These are phyloP conservation scores for Spinus olivaceus DNA, from an alignment of 2,797 vertebrate genomes.

Conservation along the genomic window DNA sequence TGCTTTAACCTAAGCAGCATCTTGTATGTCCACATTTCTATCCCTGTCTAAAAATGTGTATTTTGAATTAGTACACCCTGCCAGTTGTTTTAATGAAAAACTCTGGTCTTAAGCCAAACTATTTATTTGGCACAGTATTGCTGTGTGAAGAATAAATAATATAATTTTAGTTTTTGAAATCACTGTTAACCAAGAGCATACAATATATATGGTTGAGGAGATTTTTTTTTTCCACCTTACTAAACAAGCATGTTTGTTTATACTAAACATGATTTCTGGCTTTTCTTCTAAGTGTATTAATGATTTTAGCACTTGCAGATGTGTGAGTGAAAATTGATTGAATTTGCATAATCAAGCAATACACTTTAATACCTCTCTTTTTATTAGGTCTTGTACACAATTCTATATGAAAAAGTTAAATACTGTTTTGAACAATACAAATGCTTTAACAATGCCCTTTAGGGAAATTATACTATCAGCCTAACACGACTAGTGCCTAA, in stretches of 20 bases:
- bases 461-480: neutral
- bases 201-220: neutral
- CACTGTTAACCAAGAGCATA: neutral
- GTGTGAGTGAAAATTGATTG: neutral
- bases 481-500: neutral
- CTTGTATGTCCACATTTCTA: neutral
- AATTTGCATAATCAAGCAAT: neutral
- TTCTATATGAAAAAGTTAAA: neutral
- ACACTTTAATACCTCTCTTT: neutral
- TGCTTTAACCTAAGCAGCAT: neutral
- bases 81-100: constrained; percentile 12
- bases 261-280: neutral
- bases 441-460: neutral
- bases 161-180: neutral
- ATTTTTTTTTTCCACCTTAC: neutral
- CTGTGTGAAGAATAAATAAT: neutral
- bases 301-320: neutral
- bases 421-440: neutral
- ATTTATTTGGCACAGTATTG: neutral
- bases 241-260: constrained; percentile 16
- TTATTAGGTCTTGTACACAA: neutral
- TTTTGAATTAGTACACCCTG: neutral
- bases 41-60: neutral
- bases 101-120: neutral
- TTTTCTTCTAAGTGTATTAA: neutral